Evolutionary conservation across 2,797 vertebrate species (phyloP), one percentile per base, ranked within the genome.

Genomic region (Pangasius djambal): DNA sequence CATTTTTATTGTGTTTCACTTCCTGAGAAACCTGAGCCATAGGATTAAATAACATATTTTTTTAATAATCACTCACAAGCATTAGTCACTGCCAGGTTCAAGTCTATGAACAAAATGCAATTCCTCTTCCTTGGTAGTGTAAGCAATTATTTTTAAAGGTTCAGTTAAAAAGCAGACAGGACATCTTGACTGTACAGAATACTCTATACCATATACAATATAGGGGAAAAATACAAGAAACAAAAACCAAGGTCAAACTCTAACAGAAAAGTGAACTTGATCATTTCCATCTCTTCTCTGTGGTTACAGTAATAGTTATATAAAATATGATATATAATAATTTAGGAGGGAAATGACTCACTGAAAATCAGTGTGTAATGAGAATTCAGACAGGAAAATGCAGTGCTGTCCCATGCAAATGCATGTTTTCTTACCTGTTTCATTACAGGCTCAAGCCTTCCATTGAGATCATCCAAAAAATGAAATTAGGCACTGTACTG

Each of bases 401-500:
- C 37, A 44, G 1, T 63, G 25, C 25, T 63, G 22, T 63, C 37
- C 25, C 22, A 59, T 34, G 9, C 52, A 22, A 61, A 25, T 44
- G 37, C 25, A 65, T 65, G 34, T 67, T 65, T 65, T 83, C 28
- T n/a, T 83, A 48, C 37, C 37, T 50, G 61, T 83, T 83, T 67
- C 28, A 28, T 65, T 48, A n/a, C 52, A 83, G n/a, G 15, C 40
- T n/a, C 61, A 83, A 65, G 61, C 25, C 28, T 65, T 83, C 25
- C 37, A 44, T 31, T 65, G 22, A 83, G 37, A 65, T n/a, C 81
- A 67, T 48, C 44, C 31, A 61, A 65, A 74, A 74, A 65, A 83
- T 83, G 3, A 67, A 83, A 65, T 63, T 65, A 65, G 61, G 40
- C 57, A 83, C 25, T 48, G 40, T 65, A 83, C 82, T 84, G 37